Percentiles rank a stretch among this genome's conserved stretches.
phyloP scores from a whole-genome alignment of 2,797 vertebrate genomes.

The Capromys pilorides region DNA sequence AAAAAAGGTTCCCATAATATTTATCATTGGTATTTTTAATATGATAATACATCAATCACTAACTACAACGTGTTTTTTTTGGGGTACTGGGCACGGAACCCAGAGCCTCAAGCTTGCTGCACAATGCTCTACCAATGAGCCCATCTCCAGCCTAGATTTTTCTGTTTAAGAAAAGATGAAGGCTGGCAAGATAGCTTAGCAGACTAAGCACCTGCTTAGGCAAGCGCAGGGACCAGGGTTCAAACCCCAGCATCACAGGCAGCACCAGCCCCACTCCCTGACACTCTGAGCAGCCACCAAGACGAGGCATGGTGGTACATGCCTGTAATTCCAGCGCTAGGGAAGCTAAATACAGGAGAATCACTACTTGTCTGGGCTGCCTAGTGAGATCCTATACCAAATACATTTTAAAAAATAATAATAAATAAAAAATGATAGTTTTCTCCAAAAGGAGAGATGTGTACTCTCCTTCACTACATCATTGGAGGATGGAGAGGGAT shows the following conservation, averaged over 20 bases:
- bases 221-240: too few relatives aligned
- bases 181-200: too few relatives aligned
- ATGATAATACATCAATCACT: not conserved
- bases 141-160: not conserved
- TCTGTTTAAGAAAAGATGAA: not conserved
- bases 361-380: too few relatives aligned
- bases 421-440: not conserved
- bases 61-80: not conserved
- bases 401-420: too few relatives aligned
- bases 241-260: too few relatives aligned
- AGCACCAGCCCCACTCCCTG: too few relatives aligned
- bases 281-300: too few relatives aligned
- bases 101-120: not conserved
- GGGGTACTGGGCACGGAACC: not conserved
- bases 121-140: not conserved
- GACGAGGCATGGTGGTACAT: too few relatives aligned
- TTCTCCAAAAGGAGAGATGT: not conserved
- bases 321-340: too few relatives aligned
- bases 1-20: not conserved
- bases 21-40: constrained; percentile 2
- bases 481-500: not conserved
- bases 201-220: too few relatives aligned
- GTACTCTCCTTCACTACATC: not conserved
- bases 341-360: too few relatives aligned
- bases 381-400: too few relatives aligned